phyloP scores from a whole-genome alignment of 2,888 invertebrate genomes.

The Rhogogaster chlorosoma region DNA sequence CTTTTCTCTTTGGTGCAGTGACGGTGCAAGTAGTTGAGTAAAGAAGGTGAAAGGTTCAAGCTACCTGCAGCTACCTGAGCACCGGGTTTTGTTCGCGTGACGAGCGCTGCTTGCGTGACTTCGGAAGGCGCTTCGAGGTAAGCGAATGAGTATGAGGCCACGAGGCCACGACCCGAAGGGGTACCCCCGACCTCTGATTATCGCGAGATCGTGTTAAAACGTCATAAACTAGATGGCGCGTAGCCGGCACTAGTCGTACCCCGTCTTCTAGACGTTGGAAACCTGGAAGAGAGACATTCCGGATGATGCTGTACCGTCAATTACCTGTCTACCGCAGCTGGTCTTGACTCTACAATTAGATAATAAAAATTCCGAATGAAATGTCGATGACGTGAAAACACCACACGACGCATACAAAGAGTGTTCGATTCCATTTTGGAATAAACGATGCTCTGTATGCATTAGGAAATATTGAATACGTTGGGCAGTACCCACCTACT shows the following conservation, averaged over 20 bases:
- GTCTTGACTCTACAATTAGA: background rate
- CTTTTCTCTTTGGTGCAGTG: conserved; percentile 12
- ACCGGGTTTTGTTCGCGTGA: conserved; percentile 57
- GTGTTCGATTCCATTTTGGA: background rate
- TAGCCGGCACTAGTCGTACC: conserved; percentile 53
- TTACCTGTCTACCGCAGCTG: background rate
- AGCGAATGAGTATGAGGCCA: conserved; percentile 66
- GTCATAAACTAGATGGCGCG: conserved; percentile 62
- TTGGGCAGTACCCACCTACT: background rate
- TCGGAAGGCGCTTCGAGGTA: conserved; percentile 62
- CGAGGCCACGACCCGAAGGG: conserved; percentile 51
- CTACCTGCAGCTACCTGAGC: conserved; percentile 40
- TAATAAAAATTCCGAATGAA: background rate
- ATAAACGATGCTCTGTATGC: conserved; percentile 16
- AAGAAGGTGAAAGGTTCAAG: conserved; percentile 13
- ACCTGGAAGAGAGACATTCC: background rate
- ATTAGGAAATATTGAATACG: background rate
- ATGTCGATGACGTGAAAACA: background rate
- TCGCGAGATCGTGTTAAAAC: conserved; percentile 68
- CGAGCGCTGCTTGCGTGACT: conserved; percentile 63
- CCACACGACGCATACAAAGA: background rate
- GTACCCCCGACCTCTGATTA: conserved; percentile 65
- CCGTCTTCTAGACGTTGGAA: background rate
- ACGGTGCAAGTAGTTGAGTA: conserved; percentile 14
- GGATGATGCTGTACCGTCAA: conserved; percentile 34